These are phyloP conservation scores for Drosophila saltans DNA, from an alignment of 1,140 invertebrate species.

Conservation along the genomic window DNA sequence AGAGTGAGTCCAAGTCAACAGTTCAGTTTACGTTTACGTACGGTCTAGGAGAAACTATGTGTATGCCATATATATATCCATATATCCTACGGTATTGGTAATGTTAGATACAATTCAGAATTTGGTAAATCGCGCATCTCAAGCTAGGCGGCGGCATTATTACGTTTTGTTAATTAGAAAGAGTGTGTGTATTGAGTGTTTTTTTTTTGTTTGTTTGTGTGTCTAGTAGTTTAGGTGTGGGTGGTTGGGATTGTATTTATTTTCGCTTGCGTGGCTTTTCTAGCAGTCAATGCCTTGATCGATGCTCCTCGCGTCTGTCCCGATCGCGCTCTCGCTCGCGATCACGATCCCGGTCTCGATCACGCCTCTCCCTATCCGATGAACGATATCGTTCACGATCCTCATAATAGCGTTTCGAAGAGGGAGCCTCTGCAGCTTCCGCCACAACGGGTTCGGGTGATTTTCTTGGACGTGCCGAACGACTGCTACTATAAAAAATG, in stretches of 20 bases:
- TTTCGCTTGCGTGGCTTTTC: constrained; percentile 46
- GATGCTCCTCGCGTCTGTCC: constrained; percentile 88
- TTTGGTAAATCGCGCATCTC: constrained; percentile 55
- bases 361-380: constrained; percentile 87
- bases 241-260: constrained; percentile 55
- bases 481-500: constrained; percentile 80
- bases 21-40: constrained; percentile 72
- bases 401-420: constrained; percentile 88
- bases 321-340: constrained; percentile 87
- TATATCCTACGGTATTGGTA: constrained; percentile 79
- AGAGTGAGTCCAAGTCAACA: constrained; percentile 49
- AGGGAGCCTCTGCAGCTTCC: constrained; percentile 84
- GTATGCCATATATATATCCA: constrained; percentile 65
- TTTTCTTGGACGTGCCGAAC: constrained; percentile 86
- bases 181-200: constrained; percentile 58
- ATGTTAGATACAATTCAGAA: constrained; percentile 80
- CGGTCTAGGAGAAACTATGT: constrained; percentile 77
- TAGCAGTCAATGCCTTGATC: constrained; percentile 87
- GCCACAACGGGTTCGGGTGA: constrained; percentile 84
- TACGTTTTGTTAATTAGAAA: constrained; percentile 14
- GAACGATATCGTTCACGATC: constrained; percentile 90
- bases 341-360: constrained; percentile 87
- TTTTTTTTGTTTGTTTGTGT: constrained; percentile 46
- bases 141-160: constrained; percentile 20
- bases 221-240: constrained; percentile 31